phyloP scores from a whole-genome alignment of 2,888 invertebrate genomes.

The Tanypteryx hageni region DNA sequence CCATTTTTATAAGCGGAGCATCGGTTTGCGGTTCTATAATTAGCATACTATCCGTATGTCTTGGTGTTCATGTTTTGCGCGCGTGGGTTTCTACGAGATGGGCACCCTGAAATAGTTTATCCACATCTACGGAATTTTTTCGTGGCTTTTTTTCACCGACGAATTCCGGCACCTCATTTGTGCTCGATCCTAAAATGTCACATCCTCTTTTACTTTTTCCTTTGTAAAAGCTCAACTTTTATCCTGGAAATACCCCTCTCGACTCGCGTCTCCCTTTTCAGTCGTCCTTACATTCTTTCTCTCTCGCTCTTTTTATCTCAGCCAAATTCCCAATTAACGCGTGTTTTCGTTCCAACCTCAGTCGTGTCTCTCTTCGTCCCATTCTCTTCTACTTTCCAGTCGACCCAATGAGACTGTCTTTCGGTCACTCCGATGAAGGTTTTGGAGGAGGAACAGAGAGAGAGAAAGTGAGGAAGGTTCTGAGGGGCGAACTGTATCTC shows the following conservation, averaged over 20 bases:
- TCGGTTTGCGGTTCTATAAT: conserved; percentile 13
- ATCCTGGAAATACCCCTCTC: background rate
- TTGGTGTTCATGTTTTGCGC: too few relatives aligned
- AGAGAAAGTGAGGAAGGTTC: background rate
- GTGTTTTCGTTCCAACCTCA: background rate
- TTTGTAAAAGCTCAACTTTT: background rate
- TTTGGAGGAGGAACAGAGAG: background rate
- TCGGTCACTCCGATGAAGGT: background rate
- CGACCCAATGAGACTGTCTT: background rate
- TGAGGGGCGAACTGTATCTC: background rate
- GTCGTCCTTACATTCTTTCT: background rate
- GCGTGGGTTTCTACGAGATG: too few relatives aligned
- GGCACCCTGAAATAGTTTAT: background rate
- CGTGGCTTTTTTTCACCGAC: background rate
- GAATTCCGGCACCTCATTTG: conserved; percentile 23
- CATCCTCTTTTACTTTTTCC: background rate
- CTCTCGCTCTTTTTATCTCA: background rate
- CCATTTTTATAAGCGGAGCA: background rate
- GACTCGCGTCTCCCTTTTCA: background rate
- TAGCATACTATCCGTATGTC: background rate
- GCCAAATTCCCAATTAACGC: conserved; percentile 28
- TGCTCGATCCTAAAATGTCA: background rate
- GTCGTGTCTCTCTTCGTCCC: background rate
- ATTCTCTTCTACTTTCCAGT: background rate
- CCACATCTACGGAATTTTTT: background rate